A percentile compares a stretch with the other conserved stretches of the same genome.
Evolutionary conservation across 1,140 invertebrate genomes (phyloP).

Genomic region (Steinernema feltiae): DNA sequence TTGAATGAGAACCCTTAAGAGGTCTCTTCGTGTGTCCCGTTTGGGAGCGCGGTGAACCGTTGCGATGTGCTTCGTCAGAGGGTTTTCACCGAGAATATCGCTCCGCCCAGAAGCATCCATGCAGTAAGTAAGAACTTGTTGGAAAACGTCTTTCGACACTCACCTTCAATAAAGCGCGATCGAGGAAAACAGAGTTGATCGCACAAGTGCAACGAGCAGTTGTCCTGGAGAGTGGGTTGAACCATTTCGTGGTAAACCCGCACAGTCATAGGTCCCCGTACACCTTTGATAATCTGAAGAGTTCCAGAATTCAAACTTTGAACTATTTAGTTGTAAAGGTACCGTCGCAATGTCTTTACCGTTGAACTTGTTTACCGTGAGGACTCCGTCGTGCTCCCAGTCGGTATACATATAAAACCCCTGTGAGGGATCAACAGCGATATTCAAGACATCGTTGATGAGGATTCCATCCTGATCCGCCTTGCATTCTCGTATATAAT

Average conservation of each 20-base stretch:
- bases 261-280: constrained; percentile 78
- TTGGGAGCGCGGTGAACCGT: no score
- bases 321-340: no score
- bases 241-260: constrained; percentile 59
- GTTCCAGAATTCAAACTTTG: no score
- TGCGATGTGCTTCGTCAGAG: no score
- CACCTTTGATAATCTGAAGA: constrained; percentile 53
- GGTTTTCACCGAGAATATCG: no score
- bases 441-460: constrained; percentile 55
- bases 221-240: constrained; percentile 56
- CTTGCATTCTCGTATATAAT: constrained; percentile 26
- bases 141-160: no score
- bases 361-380: constrained; percentile 82
- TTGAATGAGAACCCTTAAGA: no score
- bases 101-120: no score
- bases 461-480: constrained; percentile 58
- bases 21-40: no score
- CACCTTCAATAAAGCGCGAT: constrained; percentile 60
- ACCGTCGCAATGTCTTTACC: constrained; percentile 68
- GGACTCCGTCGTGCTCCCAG: constrained; percentile 86
- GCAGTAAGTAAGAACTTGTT: no score
- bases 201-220: constrained; percentile 64
- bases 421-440: constrained; percentile 76
- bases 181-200: constrained; percentile 76
- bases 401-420: constrained; percentile 66